Evolutionary conservation across 1,140 invertebrate genomes (phyloP), one percentile per base, ranked within the genome.

Genomic region (Magallana gigas): DNA sequence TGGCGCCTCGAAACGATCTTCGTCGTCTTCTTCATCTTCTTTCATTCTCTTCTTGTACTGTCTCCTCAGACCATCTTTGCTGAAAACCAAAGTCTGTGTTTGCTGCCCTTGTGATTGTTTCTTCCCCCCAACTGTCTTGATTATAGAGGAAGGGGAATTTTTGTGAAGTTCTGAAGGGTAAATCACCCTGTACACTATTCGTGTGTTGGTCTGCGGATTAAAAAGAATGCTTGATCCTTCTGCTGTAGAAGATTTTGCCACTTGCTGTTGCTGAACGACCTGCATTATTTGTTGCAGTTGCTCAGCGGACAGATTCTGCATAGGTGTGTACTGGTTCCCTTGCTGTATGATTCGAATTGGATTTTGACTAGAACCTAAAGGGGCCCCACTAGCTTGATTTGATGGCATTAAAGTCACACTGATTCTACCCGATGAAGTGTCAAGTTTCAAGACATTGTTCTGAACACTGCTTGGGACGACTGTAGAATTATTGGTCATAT

Each of bases 281-380:
- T 96, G 95, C 87, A 96, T 96, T 60, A 97, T 96, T 91, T 96
- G 96, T 90, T 96, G 95, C 58, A 96, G 90, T 90, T 96, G 96
- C 62, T 96, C 94, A 86, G 95, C 94, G 3, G 95, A 95, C 60
- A 96, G 92, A 16, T 96, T 95, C 91, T 96, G 96, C 83, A 96
- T 94, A 88, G 96, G 96, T 84, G 92, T 95, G 91, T 95, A 96
- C 64, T 94, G 95, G 91, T 95, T 95, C 57, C 96, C 96, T 91
- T 96, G 96, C 87, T 96, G 96, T 59, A 96, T 95, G 68, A 97
- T 96, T 92, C 96, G 95, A 88, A 96, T 96, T 6, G 96, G 96
- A 93, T 96, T 96, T 89, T 96, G 95, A 91, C 95, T 96, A 12
- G 96, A 96, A 16, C 96, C 96, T 12, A 96, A 89, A 29, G 96